Evolutionary conservation across 2,113 vertebrate genomes (phyloP).

Genomic region (Gasterosteus aculeatus): DNA sequence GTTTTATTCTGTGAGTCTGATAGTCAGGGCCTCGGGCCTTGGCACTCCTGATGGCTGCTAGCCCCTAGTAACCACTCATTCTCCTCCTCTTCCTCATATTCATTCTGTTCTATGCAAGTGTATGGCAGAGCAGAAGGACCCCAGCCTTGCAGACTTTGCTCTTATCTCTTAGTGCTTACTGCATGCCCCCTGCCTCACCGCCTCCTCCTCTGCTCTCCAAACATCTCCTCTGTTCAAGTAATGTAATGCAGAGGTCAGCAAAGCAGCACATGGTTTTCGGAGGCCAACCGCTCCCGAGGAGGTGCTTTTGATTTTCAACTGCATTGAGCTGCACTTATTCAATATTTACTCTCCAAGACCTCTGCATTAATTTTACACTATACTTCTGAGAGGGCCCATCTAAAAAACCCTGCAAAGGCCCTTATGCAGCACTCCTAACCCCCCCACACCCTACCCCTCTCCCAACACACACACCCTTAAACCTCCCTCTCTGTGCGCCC

Average conservation of each 20-base stretch:
- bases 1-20: conserved; percentile 68
- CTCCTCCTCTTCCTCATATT: conserved; percentile 43
- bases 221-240: conserved; percentile 74
- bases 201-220: conserved; percentile 45
- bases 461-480: conserved; percentile 28
- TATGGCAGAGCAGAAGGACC: conserved; percentile 55
- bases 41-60: conserved; percentile 69
- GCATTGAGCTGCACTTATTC: conserved; percentile 80
- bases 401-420: conserved; percentile 55
- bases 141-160: conserved; percentile 56
- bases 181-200: neutral
- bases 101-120: conserved; percentile 46
- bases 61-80: conserved; percentile 54
- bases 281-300: conserved; percentile 76
- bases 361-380: conserved; percentile 78
- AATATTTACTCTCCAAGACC: conserved; percentile 82
- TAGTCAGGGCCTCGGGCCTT: conserved; percentile 69
- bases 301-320: conserved; percentile 77
- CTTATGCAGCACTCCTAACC: conserved; percentile 56
- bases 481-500: conserved; percentile 45
- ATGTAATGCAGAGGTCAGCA: conserved; percentile 79
- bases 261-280: conserved; percentile 63
- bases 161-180: conserved; percentile 37
- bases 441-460: neutral
- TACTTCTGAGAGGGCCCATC: conserved; percentile 68